Evolutionary conservation across 35 echinoderm and acorn worm genomes (phyloP), one percentile per base, ranked within the genome.

Genomic region (Heliocidaris tuberculata): DNA sequence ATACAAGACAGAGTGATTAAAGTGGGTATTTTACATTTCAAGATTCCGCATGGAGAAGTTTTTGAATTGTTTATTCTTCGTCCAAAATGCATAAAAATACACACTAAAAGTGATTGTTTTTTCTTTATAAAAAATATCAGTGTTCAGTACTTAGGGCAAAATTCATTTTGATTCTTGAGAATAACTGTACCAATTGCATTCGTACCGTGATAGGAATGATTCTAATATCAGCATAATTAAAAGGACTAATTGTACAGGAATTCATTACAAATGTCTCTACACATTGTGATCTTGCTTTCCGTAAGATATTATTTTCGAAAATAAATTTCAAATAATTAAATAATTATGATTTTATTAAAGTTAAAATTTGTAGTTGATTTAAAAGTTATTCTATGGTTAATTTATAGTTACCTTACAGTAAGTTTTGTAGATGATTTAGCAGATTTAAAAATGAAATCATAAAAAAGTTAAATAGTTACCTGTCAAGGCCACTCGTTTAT

Each of bases 401-500:
- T n/a, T n/a, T n/a, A n/a, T n/a, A n/a, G n/a, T n/a, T n/a, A n/a
- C n/a, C n/a, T n/a, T n/a, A n/a, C n/a, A n/a, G n/a, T n/a, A n/a
- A n/a, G n/a, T n/a, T n/a, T n/a, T n/a, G n/a, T n/a, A n/a, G n/a
- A n/a, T n/a, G n/a, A n/a, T n/a, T n/a, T n/a, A n/a, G n/a, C n/a
- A n/a, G n/a, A n/a, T n/a, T n/a, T n/a, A n/a, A n/a, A n/a, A 42
- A 42, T 42, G 35, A 42, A 42, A 42, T 1, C 35, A 0, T 42
- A 91, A 91, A 35, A 11, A 91, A 32, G 48, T 24, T 49, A 27
- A 91, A 6, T 89, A 49, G 9, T 10, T 93, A 93, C 91, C 91
- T 93, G 91, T 93, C n/a, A 93, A 52, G 0, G 91, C 91, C 13
- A 93, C 91, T 29, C 49, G 31, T 59, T 93, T 93, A n/a, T 93